Evolutionary conservation across 2,888 invertebrate species (phyloP).

Genomic region (Leucozona laternaria): DNA sequence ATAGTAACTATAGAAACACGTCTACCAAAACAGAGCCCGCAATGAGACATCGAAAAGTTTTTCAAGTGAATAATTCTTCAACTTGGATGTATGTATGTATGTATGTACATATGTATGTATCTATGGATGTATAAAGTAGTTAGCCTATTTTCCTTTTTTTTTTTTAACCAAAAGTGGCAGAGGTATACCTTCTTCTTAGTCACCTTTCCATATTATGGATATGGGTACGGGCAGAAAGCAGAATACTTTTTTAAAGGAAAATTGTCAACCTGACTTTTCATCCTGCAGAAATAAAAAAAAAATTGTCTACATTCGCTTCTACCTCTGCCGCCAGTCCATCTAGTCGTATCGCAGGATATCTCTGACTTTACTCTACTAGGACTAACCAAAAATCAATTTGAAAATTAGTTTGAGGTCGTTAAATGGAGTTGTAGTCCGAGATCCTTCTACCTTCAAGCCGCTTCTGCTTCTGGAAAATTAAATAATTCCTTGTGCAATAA

Average conservation of each 20-base stretch:
- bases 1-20: conserved; percentile 38
- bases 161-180: background rate
- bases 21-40: conserved; percentile 60
- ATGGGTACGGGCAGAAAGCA: background rate
- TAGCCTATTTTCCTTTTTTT: conserved; percentile 25
- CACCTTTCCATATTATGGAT: background rate
- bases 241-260: background rate
- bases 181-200: background rate
- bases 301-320: background rate
- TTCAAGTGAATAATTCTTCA: conserved; percentile 50
- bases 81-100: background rate
- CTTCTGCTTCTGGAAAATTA: conserved; percentile 45
- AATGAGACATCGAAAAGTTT: conserved; percentile 63
- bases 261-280: conserved; percentile 31
- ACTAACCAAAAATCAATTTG: conserved; percentile 60
- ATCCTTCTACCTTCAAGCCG: background rate
- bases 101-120: background rate
- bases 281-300: conserved; percentile 8
- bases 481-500: conserved; percentile 68
- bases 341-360: background rate
- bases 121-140: background rate
- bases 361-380: background rate
- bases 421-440: background rate
- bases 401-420: conserved; percentile 65
- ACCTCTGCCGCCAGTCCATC: background rate